A percentile compares a stretch with the other conserved stretches of the same genome.
phyloP scores from a whole-genome alignment of 2,888 invertebrate species.

The Scotopteryx bipunctaria region DNA sequence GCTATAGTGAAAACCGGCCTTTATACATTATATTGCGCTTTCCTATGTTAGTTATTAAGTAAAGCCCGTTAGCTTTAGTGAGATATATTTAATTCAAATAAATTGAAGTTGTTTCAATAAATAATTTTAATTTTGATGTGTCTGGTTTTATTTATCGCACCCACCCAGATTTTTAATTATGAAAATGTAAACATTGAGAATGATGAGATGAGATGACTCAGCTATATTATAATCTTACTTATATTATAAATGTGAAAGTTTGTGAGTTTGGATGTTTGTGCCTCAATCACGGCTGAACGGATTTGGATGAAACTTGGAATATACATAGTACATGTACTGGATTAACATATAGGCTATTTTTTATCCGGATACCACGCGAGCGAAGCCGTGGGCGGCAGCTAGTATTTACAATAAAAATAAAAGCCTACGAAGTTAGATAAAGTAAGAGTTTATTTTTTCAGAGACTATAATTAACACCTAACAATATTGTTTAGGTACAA shows the following conservation, averaged over 20 bases:
- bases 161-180: slow-evolving; percentile 10
- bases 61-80: slow-evolving; percentile 75
- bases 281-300: no score
- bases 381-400: no score
- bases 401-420: no score
- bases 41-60: slow-evolving; percentile 70
- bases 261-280: no score
- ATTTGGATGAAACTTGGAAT: no score
- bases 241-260: not conserved
- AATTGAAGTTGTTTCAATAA: slow-evolving; percentile 81
- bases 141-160: slow-evolving; percentile 38
- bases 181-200: slow-evolving; percentile 31
- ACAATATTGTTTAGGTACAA: no score
- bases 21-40: slow-evolving; percentile 68
- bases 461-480: no score
- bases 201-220: slow-evolving; percentile 19
- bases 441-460: no score
- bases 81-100: slow-evolving; percentile 72
- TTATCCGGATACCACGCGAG: no score
- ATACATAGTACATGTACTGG: no score
- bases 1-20: slow-evolving; percentile 11
- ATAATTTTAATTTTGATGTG: slow-evolving; percentile 75
- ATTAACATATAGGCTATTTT: no score
- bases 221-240: slow-evolving; percentile 8
- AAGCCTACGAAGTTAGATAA: no score